Evolutionary conservation across 2,113 vertebrate genomes (phyloP), one percentile per base, ranked within the genome.

Genomic region (Psilopsiagon aymara): DNA sequence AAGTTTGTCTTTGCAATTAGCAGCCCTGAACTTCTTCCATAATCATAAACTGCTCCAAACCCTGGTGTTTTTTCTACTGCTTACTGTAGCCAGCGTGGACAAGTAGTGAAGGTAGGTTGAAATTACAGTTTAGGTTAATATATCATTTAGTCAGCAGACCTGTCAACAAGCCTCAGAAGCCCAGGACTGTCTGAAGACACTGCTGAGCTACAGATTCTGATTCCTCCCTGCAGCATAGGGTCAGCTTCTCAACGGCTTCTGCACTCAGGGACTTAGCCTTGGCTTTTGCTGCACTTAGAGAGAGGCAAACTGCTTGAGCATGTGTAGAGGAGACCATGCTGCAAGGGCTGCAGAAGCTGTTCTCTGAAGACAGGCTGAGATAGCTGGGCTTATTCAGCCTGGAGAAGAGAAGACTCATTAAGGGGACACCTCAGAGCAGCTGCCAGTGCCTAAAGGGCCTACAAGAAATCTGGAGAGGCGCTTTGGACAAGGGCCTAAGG

Each of bases 221-320:
- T 0, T 3, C 33, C 5, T 73, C 12, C 20, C 46, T 66, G 31
- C 3, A 51, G 13, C 44, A 25, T 2, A 19, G 16, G 6, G 13
- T n/a, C 44, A 82, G 5, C 14, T 3, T 35, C 41, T 77, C 24
- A 49, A 33, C 19, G 28, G 27, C 17, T 7, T 33, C 13, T 3
- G 0, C 2, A 1, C 52, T 24, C 20, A 20, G 44, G 43, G 51
- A 13, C 4, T 80, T 23, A n/a, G 6, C 33, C 9, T 7, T 35
- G 55, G 25, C 17, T 52, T 46, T n/a, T 69, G 20, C 12, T 73
- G 35, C 18, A 10, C 37, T 43, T 55, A 49, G 11, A 20, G 37
- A n/a, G 43, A 60, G 25, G 2, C 57, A 75, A 13, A 16, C 15
- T 0, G 0, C 55, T 59, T 23, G 55, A 59, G 33, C 33, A 23